Evolutionary conservation across 2,797 vertebrate species (phyloP), one percentile per base, ranked within the genome.

Genomic region (Sciaenops ocellatus): DNA sequence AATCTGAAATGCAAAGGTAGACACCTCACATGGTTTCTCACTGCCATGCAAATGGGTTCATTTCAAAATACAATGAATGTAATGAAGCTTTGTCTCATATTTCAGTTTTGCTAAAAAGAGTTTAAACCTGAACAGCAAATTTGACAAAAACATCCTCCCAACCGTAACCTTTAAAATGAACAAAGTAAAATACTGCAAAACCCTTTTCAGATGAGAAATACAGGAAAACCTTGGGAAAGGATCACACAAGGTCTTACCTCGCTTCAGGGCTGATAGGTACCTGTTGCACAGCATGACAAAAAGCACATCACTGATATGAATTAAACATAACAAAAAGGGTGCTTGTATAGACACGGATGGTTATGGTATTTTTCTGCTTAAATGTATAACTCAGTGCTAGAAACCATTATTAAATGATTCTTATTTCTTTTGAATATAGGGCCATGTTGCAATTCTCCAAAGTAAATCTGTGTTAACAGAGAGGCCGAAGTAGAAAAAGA

Each of bases 201-300:
- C 20, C 8, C 3, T 0, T 30, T 50, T 28, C 15, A 69, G 5
- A 16, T 46, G 9, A 57, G 52, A 44, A 70, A 59, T 61, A 28
- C 9, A 57, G 30, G 57, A 41, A 63, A 60, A 41, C 34, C 38
- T 47, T 55, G 50, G 26, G 52, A 55, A 72, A 68, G 47, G 54
- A 60, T 85, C 55, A 74, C 59, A 66, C 18, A 3, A 72, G 12
- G 61, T 17, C 54, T 80, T 73, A 38, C 26, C 38, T 69, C 5
- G 48, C 80, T 79, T 70, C 18, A 69, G 52, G 64, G 20, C 59
- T 73, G 76, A 69, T 22, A 63, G n/a, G 50, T 60, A 65, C 55
- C 46, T 77, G 56, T 65, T 84, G 26, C 64, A 56, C 48, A 66
- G 77, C 66, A 64, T 51, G 67, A 74, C 64, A 61, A 79, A 73